A percentile compares a stretch with the other conserved stretches of the same genome.
These are phyloP conservation scores for Drosophila aldrichi DNA, from an alignment of 2,888 invertebrate genomes.

Conservation along the genomic window DNA sequence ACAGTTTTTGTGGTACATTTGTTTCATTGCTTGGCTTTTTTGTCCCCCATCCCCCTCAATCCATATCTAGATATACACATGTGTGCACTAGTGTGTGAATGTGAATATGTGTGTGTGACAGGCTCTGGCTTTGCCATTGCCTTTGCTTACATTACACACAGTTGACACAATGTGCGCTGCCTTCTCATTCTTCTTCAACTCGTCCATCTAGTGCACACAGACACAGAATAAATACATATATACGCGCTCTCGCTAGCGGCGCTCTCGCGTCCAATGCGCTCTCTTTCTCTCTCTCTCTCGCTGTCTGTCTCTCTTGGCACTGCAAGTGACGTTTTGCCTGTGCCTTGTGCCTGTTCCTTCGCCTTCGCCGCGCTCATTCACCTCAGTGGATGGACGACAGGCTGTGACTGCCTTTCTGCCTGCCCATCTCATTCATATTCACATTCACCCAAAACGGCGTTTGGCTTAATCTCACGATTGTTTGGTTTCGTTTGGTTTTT, in stretches of 20 bases:
- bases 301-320: conserved; percentile 36
- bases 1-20: conserved; percentile 80
- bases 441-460: conserved; percentile 81
- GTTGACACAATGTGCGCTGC: conserved; percentile 75
- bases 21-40: conserved; percentile 75
- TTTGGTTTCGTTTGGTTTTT: conserved; percentile 75
- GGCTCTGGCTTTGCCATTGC: conserved; percentile 67
- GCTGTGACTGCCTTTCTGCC: conserved; percentile 62
- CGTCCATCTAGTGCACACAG: conserved; percentile 73
- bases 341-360: conserved; percentile 33
- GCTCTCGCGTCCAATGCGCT: conserved; percentile 50
- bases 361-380: conserved; percentile 68
- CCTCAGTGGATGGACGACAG: conserved; percentile 66
- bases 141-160: conserved; percentile 77
- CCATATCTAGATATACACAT: conserved; percentile 18
- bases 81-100: conserved; percentile 15
- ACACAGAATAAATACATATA: conserved; percentile 34
- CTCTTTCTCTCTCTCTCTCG: conserved; percentile 26
- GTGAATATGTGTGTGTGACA: conserved; percentile 38
- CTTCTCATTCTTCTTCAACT: conserved; percentile 75
- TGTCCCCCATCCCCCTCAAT: conserved; percentile 41
- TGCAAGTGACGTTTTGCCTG: conserved; percentile 71
- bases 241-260: conserved; percentile 37
- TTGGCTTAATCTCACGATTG: conserved; percentile 81
- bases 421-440: conserved; percentile 80